Evolutionary conservation across 2,888 invertebrate genomes (phyloP).

Genomic region (Eupelmus urozonus): DNA sequence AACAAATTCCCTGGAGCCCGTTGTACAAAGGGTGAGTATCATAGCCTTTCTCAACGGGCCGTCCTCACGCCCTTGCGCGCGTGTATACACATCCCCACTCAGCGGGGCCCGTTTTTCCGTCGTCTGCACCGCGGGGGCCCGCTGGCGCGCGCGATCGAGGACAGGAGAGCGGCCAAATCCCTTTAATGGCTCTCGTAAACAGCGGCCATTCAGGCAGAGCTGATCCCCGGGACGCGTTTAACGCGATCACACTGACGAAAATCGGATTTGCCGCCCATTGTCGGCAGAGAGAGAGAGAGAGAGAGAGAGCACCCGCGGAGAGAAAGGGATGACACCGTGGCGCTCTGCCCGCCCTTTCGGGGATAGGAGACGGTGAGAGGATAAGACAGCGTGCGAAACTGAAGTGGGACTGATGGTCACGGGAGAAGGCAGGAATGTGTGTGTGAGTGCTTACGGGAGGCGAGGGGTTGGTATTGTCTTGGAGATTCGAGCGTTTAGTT

Average conservation of each 20-base stretch:
- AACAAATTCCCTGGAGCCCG: no score
- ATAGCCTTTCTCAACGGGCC: no score
- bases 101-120: no score
- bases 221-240: conserved; percentile 72
- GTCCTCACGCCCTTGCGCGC: no score
- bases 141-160: no score
- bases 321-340: not conserved
- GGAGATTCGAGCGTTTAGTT: not conserved
- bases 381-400: conserved; percentile 33
- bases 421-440: not conserved
- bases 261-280: conserved; percentile 73
- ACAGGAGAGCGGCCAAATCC: no score
- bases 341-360: not conserved
- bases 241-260: conserved; percentile 73
- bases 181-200: conserved; percentile 69
- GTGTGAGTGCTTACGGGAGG: no score
- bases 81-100: no score
- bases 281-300: conserved; percentile 42
- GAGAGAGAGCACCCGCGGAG: conserved; percentile 6
- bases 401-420: not conserved
- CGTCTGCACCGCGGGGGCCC: conserved; percentile 26
- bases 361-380: not conserved
- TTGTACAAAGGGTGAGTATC: no score
- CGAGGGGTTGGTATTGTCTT: no score
- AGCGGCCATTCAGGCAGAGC: conserved; percentile 65